These are phyloP conservation scores for Chromis chromis DNA, from an alignment of 2,797 vertebrate species.

Conservation along the genomic window DNA sequence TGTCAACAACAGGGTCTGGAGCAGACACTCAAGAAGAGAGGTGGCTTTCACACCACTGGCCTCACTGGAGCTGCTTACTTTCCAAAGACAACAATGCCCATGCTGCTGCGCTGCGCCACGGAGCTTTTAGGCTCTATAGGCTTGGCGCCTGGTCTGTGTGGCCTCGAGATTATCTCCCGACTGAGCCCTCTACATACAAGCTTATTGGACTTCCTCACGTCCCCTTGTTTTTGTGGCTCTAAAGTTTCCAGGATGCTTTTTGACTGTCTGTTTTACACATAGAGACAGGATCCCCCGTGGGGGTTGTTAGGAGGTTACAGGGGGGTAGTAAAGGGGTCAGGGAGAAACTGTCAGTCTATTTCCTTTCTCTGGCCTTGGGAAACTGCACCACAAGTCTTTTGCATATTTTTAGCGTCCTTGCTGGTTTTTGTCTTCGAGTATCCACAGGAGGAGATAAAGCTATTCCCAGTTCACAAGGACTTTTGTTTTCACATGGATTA, in stretches of 20 bases:
- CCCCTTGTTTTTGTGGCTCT: constrained; percentile 77
- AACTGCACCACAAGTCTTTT: constrained; percentile 83
- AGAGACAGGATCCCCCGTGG: constrained; percentile 83
- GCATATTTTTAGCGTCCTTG: constrained; percentile 81
- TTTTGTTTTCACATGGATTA: constrained; percentile 75
- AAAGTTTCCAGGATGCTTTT: constrained; percentile 85
- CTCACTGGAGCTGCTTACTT: constrained; percentile 72
- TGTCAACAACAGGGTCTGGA: constrained; percentile 77
- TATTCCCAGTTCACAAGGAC: constrained; percentile 65
- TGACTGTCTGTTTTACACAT: constrained; percentile 88
- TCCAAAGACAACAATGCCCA: constrained; percentile 79
- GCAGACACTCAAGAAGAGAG: constrained; percentile 80
- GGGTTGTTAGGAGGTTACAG: constrained; percentile 82
- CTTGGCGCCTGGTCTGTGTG: constrained; percentile 78
- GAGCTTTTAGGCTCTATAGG: constrained; percentile 68
- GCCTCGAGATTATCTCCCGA: constrained; percentile 80
- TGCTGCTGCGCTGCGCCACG: constrained; percentile 50
- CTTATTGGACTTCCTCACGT: constrained; percentile 79
- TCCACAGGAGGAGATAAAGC: constrained; percentile 71
- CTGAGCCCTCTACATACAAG: constrained; percentile 75
- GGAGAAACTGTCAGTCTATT: constrained; percentile 87
- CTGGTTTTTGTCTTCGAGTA: constrained; percentile 69
- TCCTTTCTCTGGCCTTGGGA: constrained; percentile 88
- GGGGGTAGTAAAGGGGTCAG: constrained; percentile 83
- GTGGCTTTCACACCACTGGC: constrained; percentile 78